These are phyloP conservation scores for Paratilapia polleni DNA, from an alignment of 2,113 vertebrate species.

Conservation along the genomic window DNA sequence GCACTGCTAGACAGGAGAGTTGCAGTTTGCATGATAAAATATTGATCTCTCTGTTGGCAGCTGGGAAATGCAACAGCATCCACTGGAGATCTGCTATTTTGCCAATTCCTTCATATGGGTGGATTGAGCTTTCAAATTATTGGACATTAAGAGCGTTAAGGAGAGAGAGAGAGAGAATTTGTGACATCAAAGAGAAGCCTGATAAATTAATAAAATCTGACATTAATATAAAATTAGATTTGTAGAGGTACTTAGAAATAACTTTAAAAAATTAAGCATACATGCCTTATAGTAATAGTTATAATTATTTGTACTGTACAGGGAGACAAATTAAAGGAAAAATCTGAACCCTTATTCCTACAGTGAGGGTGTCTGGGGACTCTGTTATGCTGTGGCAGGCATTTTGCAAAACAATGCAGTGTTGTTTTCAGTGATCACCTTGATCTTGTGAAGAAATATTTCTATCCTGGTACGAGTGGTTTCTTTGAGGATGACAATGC, in stretches of 20 bases:
- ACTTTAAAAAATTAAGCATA: not conserved
- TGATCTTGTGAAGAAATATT: not conserved
- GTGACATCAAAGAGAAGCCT: not conserved
- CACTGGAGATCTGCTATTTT: constrained; percentile 11
- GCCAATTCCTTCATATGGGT: not conserved
- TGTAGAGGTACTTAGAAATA: not conserved
- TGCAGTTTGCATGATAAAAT: constrained; percentile 5
- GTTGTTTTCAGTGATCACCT: not conserved
- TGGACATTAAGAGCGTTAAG: constrained; percentile 14
- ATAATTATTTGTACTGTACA: not conserved
- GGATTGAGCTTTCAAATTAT: constrained; percentile 17
- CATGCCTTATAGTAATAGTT: not conserved
- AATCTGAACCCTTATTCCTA: not conserved
- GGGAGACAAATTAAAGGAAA: not conserved
- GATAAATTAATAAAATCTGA: constrained; percentile 4
- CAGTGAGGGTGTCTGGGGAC: not conserved
- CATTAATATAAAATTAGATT: not conserved
- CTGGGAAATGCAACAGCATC: not conserved
- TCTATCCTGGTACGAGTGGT: not conserved
- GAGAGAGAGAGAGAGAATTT: not conserved
- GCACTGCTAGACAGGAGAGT: not conserved
- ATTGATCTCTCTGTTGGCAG: constrained; percentile 24
- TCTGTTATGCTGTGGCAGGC: not conserved
- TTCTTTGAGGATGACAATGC: not conserved
- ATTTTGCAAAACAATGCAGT: not conserved